These are phyloP conservation scores for Eptatretus atami DNA, from an alignment of 2,797 vertebrate species.

Conservation along the genomic window DNA sequence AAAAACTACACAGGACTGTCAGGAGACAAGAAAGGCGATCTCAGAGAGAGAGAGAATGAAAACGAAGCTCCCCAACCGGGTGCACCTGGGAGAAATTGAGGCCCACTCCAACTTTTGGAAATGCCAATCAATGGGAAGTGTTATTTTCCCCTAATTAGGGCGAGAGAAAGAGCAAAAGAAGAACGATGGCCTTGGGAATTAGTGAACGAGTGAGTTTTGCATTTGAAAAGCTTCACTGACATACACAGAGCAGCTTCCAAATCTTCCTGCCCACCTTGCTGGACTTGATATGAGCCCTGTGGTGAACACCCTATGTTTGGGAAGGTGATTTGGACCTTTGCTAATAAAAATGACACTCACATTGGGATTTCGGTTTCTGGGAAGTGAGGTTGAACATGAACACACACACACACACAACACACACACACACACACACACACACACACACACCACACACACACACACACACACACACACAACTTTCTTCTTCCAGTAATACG, in stretches of 20 bases:
- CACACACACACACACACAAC: no score
- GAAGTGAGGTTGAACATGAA: no score
- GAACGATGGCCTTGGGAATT: conserved; percentile 47
- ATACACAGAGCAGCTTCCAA: conserved; percentile 13
- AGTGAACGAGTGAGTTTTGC: conserved; percentile 44
- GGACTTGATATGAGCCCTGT: conserved; percentile 33
- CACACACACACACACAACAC: no score
- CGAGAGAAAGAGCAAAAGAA: conserved; percentile 26
- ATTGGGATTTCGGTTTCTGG: no score
- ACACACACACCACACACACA: no score
- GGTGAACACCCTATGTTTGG: no score
- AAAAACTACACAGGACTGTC: conserved; percentile 6
- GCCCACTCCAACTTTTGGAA: conserved; percentile 46
- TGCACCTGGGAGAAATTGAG: conserved; percentile 44
- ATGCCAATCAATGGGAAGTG: conserved; percentile 61
- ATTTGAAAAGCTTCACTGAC: conserved; percentile 42
- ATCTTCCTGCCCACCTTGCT: conserved; percentile 19
- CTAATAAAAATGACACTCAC: no score
- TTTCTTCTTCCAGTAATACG: no score
- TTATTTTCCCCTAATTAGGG: conserved; percentile 59
- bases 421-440: no score
- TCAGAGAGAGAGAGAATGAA: background rate
- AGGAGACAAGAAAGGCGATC: conserved; percentile 4
- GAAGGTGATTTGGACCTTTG: no score
- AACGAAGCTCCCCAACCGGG: conserved; percentile 1